These are phyloP conservation scores for Muscicapa striata DNA, from an alignment of 2,797 vertebrate genomes.

Conservation along the genomic window DNA sequence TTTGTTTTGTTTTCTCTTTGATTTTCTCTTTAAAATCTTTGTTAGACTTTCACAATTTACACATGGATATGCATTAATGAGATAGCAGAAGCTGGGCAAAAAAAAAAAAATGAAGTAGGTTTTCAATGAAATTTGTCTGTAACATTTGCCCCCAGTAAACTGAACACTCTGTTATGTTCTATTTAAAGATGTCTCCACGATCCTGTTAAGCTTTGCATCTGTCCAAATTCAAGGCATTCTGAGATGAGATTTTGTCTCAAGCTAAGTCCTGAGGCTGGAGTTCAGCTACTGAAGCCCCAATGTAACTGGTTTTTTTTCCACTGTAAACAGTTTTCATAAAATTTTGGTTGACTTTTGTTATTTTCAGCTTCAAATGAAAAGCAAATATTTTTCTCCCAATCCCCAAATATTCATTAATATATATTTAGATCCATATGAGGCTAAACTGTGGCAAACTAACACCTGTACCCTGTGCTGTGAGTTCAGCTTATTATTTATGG, in stretches of 20 bases:
- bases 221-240: not conserved
- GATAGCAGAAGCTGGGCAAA: not conserved
- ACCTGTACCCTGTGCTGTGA: not conserved
- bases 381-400: not conserved
- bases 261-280: not conserved
- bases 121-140: not conserved
- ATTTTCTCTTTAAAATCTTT: not conserved
- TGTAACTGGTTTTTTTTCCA: not conserved
- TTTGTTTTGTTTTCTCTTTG: not conserved
- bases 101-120: not conserved
- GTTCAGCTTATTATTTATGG: not conserved
- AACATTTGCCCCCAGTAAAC: not conserved
- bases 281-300: not conserved
- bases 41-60: not conserved
- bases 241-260: not conserved
- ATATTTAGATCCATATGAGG: not conserved
- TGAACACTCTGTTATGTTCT: not conserved
- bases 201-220: not conserved
- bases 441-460: not conserved
- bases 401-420: not conserved
- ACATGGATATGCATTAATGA: not conserved
- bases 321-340: not conserved
- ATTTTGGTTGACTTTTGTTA: not conserved
- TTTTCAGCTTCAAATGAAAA: not conserved
- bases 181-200: not conserved